A percentile compares a stretch with the other conserved stretches of the same genome.
Conservation (phyloP, 2,113 vertebrate species). For the Paracanthobrama guichenoti region DNA sequence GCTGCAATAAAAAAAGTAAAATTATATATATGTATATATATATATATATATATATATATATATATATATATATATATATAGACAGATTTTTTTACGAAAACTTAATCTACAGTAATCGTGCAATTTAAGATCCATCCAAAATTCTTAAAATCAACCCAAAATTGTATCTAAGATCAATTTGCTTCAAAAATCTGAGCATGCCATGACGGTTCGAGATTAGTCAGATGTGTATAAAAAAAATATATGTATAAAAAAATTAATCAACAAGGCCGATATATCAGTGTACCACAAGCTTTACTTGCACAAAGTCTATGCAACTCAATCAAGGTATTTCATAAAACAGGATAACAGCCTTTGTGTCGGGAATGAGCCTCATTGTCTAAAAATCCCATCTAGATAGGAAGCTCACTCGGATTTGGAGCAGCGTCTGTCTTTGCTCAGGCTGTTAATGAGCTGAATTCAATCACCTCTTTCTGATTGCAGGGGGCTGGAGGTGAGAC, state of each 20-base stretch:
- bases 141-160: background rate
- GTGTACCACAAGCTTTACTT: background rate
- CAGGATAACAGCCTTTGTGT: slow-evolving; percentile 4
- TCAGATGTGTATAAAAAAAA: no score
- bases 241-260: no score
- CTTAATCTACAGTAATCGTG: background rate
- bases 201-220: background rate
- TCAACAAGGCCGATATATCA: background rate
- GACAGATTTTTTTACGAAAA: background rate
- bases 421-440: slow-evolving; percentile 4
- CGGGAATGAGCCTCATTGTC: background rate
- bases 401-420: background rate
- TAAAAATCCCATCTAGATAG: background rate
- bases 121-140: background rate
- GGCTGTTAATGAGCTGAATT: slow-evolving; percentile 41
- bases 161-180: background rate
- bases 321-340: background rate
- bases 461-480: slow-evolving; percentile 36
- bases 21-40: no score
- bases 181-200: background rate
- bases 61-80: no score
- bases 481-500: slow-evolving; percentile 16
- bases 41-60: no score
- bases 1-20: no score
- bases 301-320: background rate